Conservation (phyloP, 1,140 invertebrate species). For the Papilio machaon region DNA sequence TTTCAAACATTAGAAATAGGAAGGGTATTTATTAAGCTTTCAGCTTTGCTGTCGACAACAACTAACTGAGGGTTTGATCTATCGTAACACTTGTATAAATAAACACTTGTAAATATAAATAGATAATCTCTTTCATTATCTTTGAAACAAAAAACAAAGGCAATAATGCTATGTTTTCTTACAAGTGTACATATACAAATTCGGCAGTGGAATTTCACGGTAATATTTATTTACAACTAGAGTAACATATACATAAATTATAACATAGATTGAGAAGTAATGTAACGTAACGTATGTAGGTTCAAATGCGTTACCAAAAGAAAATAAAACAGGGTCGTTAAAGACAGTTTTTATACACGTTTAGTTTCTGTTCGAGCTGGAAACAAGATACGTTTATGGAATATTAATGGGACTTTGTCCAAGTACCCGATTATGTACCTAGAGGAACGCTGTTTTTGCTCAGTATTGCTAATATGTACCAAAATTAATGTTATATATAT, state of each 20-base stretch:
- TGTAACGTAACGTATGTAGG: background rate
- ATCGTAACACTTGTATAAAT: too few relatives aligned
- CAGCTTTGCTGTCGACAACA: too few relatives aligned
- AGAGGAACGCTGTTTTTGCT: background rate
- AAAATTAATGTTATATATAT: background rate
- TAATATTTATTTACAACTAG: background rate
- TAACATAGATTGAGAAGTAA: background rate
- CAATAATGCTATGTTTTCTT: background rate
- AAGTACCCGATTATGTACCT: background rate
- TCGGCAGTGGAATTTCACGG: background rate
- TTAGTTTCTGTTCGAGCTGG: background rate
- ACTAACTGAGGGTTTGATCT: too few relatives aligned
- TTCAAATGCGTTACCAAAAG: background rate
- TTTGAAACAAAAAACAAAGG: too few relatives aligned
- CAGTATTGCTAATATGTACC: background rate
- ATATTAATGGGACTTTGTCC: background rate
- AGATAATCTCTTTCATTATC: too few relatives aligned
- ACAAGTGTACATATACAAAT: background rate
- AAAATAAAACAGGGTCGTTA: slow-evolving; percentile 1
- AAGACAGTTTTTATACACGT: background rate
- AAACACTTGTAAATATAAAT: too few relatives aligned
- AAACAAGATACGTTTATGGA: background rate
- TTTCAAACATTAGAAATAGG: too few relatives aligned
- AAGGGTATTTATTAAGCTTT: too few relatives aligned
- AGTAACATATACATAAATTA: background rate